These are phyloP conservation scores for Cheilosia grossa DNA, from an alignment of 2,888 invertebrate genomes.

Conservation along the genomic window DNA sequence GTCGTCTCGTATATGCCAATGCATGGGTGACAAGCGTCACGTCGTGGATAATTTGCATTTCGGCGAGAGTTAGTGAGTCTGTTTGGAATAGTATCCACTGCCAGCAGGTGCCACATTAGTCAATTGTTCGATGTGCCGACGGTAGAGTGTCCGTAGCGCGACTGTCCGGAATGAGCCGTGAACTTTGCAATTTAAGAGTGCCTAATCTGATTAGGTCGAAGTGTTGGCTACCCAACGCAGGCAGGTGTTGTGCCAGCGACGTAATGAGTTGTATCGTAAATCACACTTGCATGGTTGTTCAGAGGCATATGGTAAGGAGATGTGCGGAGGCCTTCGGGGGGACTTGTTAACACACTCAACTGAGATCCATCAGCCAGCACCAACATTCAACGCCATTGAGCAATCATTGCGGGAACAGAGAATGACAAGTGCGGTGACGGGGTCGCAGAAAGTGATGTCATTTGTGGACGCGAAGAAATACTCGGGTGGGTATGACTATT, in stretches of 20 bases:
- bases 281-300: constrained; percentile 58
- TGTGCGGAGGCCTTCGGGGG: constrained; percentile 53
- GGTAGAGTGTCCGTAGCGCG: constrained; percentile 20
- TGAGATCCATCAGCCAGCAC: constrained; percentile 29
- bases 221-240: constrained; percentile 1
- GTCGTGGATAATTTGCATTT: constrained; percentile 66
- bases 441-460: neutral
- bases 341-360: constrained; percentile 53
- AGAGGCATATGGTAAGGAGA: constrained; percentile 28
- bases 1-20: neutral
- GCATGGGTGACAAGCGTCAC: constrained; percentile 68
- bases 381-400: constrained; percentile 35
- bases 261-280: constrained; percentile 68
- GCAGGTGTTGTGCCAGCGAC: constrained; percentile 53
- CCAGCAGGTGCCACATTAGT: constrained; percentile 69
- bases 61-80: constrained; percentile 54
- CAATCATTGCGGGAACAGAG: constrained; percentile 45
- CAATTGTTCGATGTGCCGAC: constrained; percentile 27
- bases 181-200: constrained; percentile 60
- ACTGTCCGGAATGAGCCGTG: constrained; percentile 64
- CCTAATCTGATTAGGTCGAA: constrained; percentile 58
- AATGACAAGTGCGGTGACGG: constrained; percentile 39
- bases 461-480: too few species aligned
- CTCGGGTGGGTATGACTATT: too few species aligned
- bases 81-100: constrained; percentile 15